Percentiles rank a stretch among this genome's conserved stretches.
Evolutionary conservation across 2,797 vertebrate genomes (phyloP).

Genomic region (Agapornis canus): DNA sequence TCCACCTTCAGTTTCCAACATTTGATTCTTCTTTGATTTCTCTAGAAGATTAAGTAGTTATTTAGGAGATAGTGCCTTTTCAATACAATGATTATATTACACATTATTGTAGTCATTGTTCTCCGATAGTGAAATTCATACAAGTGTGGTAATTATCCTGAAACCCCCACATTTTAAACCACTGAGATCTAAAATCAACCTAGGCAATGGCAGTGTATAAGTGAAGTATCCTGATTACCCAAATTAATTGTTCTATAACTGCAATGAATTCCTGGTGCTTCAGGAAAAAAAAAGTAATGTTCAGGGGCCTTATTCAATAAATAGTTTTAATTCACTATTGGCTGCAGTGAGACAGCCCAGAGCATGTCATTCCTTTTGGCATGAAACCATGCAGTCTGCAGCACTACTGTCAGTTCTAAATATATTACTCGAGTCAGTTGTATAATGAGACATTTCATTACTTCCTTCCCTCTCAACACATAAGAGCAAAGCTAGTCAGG

Average conservation of each 20-base stretch:
- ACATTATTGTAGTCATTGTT: neutral
- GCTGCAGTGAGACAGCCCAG: neutral
- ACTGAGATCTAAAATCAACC: neutral
- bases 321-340: neutral
- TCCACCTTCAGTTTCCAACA: neutral
- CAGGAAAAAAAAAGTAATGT: neutral
- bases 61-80: neutral
- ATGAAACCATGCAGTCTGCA: neutral
- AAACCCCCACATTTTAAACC: neutral
- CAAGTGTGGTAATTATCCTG: neutral
- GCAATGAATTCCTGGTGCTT: neutral
- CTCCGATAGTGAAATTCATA: neutral
- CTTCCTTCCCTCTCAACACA: slow-evolving; percentile 37
- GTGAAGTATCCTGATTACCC: neutral
- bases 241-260: neutral
- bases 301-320: neutral
- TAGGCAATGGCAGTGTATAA: neutral
- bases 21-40: neutral
- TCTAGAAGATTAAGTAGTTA: neutral
- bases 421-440: neutral
- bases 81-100: neutral
- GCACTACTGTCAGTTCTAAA: neutral
- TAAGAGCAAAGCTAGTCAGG: neutral
- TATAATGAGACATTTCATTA: slow-evolving; percentile 42
- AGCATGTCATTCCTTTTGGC: neutral